Conservation (phyloP, 2,113 vertebrate genomes). For the Ochotona princeps region DNA sequence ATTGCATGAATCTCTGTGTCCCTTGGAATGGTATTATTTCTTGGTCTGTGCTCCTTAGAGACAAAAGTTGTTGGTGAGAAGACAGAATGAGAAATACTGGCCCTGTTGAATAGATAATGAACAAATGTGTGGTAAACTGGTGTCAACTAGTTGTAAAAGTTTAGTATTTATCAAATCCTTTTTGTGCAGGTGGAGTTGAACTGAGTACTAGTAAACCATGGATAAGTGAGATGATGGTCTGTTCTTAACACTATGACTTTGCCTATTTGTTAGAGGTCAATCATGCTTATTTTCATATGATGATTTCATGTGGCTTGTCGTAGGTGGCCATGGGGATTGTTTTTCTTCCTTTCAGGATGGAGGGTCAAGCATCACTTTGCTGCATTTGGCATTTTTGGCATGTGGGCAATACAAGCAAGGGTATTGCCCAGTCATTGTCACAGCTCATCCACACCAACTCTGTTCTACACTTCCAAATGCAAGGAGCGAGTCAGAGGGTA, state of each 20-base stretch:
- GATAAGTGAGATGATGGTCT: not conserved
- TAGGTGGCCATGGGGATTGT: not conserved
- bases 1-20: not conserved
- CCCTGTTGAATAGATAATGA: not conserved
- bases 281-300: not conserved
- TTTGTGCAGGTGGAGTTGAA: not conserved
- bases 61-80: not conserved
- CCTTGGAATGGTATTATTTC: not conserved
- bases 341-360: not conserved
- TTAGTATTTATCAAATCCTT: not conserved
- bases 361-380: not conserved
- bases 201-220: not conserved
- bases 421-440: not conserved
- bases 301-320: not conserved
- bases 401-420: not conserved
- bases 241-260: not conserved
- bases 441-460: not conserved
- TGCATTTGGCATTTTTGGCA: not conserved
- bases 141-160: not conserved
- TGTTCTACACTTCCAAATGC: not conserved
- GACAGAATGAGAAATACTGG: not conserved
- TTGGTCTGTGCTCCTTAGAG: not conserved
- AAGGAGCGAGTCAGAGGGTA: not conserved
- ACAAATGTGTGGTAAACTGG: not conserved
- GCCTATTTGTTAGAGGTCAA: constrained; percentile 2